Evolutionary conservation across 2,113 vertebrate species (phyloP), one percentile per base, ranked within the genome.

Genomic region (Carlito syrichta): DNA sequence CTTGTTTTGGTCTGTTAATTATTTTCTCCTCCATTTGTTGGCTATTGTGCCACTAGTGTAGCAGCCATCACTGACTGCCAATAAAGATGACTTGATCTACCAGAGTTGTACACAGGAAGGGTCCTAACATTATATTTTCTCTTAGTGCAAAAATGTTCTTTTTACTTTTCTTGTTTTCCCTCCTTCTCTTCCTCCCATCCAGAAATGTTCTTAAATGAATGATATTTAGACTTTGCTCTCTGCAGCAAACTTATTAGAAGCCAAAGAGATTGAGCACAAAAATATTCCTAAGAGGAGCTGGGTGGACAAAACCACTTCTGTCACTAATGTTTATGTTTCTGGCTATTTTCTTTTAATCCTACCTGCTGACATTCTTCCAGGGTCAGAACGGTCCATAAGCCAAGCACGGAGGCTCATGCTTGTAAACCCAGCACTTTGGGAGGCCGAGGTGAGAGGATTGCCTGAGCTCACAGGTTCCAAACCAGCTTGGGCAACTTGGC

Each of bases 41-140:
- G 35, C 48, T 96, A 12, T 87, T 98, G 91, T 81, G 52, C 79
- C 40, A 93, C 68, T 79, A 95, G 83, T 48, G 58, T 76, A 76
- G 43, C 58, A 66, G 43, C 76, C 11, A 50, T 95, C 69, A 96
- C 95, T 92, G 88, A 94, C 74, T 69, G 43, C 63, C 89, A 91
- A 8, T 32, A 92, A 88, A 69, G 88, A 94, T 93, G 78, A 92
- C 66, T 93, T 95, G 73, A 94, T 95, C 87, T 81, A 92, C 30
- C 78, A 91, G 88, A 96, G 40, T 83, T 94, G 52, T 84, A 77
- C 83, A 27, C 66, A 91, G n/a, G 62, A 90, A 66, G 86, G 96
- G 63, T 85, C 77, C 48, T 94, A 35, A 60, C 82, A 87, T 54
- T 91, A 43, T 95, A 52, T 66, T 92, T 90, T 77, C 50, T 56